phyloP scores from a whole-genome alignment of 2,797 vertebrate species.

The Lepilemur ruficaudatus region DNA sequence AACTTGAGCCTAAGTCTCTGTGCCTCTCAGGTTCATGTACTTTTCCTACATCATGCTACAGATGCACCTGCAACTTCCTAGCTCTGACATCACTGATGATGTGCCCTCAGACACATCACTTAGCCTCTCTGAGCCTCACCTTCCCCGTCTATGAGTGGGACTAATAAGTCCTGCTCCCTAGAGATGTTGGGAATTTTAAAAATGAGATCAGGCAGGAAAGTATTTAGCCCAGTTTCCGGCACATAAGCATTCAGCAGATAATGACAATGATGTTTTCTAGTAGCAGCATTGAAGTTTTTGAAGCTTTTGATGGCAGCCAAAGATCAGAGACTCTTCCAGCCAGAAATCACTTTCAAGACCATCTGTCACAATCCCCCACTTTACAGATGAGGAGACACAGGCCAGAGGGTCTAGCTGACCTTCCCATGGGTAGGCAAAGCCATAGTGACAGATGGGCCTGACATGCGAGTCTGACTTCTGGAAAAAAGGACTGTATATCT shows the following conservation, averaged over 20 bases:
- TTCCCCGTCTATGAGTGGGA: neutral
- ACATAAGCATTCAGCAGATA: neutral
- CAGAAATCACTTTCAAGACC: neutral
- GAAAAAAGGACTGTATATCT: neutral
- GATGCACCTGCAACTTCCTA: neutral
- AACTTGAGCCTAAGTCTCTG: neutral
- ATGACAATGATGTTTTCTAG: neutral
- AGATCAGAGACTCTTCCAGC: neutral
- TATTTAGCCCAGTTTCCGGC: neutral
- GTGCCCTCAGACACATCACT: neutral
- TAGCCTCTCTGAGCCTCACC: neutral
- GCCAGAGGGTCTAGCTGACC: neutral
- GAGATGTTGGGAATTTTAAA: neutral
- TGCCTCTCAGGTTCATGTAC: neutral
- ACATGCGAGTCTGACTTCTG: neutral
- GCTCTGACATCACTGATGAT: accelerated
- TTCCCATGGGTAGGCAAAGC: neutral
- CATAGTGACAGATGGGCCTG: neutral
- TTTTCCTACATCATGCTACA: neutral
- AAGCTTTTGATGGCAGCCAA: neutral
- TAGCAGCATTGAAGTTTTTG: neutral
- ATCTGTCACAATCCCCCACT: too few species aligned
- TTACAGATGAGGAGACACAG: neutral
- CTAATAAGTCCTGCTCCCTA: neutral
- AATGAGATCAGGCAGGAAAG: neutral